phyloP scores from a whole-genome alignment of 2,113 vertebrate genomes.

The Seriola quinqueradiata region DNA sequence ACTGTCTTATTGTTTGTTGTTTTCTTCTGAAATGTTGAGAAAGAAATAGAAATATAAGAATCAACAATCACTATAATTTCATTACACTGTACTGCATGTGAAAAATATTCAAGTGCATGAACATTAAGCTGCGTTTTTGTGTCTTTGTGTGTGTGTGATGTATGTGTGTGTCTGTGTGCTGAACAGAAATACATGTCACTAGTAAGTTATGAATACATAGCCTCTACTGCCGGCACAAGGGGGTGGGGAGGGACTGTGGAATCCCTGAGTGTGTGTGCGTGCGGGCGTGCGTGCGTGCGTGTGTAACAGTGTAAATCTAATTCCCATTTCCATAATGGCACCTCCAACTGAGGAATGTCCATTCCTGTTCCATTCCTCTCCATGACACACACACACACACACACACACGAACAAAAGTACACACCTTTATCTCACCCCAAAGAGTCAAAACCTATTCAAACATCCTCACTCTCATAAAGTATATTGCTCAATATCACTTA shows the following conservation, averaged over 20 bases:
- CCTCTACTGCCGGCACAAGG: constrained; percentile 18
- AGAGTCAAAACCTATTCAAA: constrained; percentile 33
- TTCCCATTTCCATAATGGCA: constrained; percentile 67
- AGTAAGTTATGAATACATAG: constrained; percentile 58
- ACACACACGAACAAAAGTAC: not conserved
- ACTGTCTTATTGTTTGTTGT: not conserved
- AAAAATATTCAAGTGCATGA: not conserved
- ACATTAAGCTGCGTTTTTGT: not conserved
- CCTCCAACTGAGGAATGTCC: constrained; percentile 36
- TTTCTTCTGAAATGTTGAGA: not conserved
- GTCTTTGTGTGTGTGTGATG: not conserved
- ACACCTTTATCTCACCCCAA: constrained; percentile 1
- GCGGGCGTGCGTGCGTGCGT: not conserved
- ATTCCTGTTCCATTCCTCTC: not conserved
- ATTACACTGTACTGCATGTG: not conserved
- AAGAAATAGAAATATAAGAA: not conserved
- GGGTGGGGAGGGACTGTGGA: constrained; percentile 6
- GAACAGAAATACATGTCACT: constrained; percentile 44
- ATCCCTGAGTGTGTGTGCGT: not conserved
- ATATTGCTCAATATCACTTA: constrained; percentile 7
- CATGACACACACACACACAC: not conserved
- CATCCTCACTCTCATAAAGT: constrained; percentile 28
- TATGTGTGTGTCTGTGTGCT: constrained; percentile 9
- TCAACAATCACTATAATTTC: not conserved
- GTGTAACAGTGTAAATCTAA: constrained; percentile 64